These are phyloP conservation scores for Cyphomyrmex costatus DNA, from an alignment of 1,140 invertebrate species.

Conservation along the genomic window DNA sequence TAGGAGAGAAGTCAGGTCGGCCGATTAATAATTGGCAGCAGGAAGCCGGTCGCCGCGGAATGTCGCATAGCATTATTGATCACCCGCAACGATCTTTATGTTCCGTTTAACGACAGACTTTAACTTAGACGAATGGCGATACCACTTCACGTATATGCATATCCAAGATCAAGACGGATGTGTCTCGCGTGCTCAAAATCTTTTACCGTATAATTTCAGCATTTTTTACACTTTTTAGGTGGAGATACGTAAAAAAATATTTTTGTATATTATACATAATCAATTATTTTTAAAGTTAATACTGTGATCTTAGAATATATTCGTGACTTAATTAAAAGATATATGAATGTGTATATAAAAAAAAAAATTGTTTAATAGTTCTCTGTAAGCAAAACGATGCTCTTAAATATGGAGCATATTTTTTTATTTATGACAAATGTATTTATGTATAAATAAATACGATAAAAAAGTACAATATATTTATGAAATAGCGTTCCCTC, in stretches of 20 bases:
- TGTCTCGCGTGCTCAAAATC: not conserved
- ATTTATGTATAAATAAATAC: not conserved
- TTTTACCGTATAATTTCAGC: not conserved
- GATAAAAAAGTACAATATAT: not conserved
- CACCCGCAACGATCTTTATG: conserved; percentile 39
- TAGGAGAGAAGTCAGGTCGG: conserved; percentile 63
- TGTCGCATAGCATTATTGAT: conserved; percentile 52
- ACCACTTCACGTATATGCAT: not conserved
- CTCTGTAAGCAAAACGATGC: not conserved
- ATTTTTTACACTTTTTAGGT: not conserved
- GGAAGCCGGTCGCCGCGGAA: conserved; percentile 31
- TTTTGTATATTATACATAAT: not conserved
- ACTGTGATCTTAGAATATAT: not conserved
- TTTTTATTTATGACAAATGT: not conserved
- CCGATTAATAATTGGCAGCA: conserved; percentile 58
- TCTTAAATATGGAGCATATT: not conserved
- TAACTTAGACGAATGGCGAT: conserved; percentile 3
- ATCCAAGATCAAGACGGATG: not conserved
- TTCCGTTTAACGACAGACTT: conserved; percentile 34
- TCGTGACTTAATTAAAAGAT: not conserved
- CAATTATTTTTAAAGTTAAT: not conserved
- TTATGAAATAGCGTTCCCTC: not conserved
- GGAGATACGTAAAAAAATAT: conserved; percentile 3
- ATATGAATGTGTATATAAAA: not conserved
- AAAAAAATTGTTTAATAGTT: conserved; percentile 4